Base-by-base conservation (phyloP, 1,140 invertebrate species). In the Nephotettix cincticeps region DNA sequence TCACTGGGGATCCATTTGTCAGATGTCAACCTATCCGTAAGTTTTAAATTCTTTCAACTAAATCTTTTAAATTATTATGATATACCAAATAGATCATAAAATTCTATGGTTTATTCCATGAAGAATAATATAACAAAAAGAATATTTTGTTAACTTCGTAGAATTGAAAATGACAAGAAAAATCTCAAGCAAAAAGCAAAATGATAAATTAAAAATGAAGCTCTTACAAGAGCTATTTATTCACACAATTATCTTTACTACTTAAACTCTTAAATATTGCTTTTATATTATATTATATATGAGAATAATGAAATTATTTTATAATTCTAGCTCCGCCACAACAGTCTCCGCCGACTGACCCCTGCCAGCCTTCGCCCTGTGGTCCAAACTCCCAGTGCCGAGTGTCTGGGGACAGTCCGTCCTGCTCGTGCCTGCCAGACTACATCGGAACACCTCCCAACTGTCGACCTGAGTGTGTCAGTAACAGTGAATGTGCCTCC, bases 321-420 rank as follows among this genome's bases (percentile, higher is more conserved):
- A 21, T 54, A n/a, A n/a, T 61, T 61, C 13, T 25, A 61, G 56
- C 70, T 56, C 68, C 47, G 27, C 68, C 51, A 23, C n/a, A 13
- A n/a, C 45, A 56, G 32, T 6, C 32, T 43, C 47, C 74, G 0
- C 69, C 64, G 0, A 14, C 21, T 45, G 83, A 90, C 75, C 88
- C 86, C 21, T 93, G 91, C 75, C 80, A 85, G 76, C 89, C 89
- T 68, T 88, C 87, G 13, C 90, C 90, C 14, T 93, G 90, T 78
- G 90, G 90, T 68, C 83, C 87, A 9, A 90, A 92, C 78, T 86
- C 89, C 72, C 76, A 86, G 73, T 93, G 90, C 78, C 79, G 83
- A 74, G 80, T 86, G 63, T 76, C 76, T 82, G 56, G 76, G 79
- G 13, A 86, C 85, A 68, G 81, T 84, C 45, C 83, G 87, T 63